phyloP scores from a whole-genome alignment of 2,113 vertebrate genomes.

The Rhinoderma darwinii region DNA sequence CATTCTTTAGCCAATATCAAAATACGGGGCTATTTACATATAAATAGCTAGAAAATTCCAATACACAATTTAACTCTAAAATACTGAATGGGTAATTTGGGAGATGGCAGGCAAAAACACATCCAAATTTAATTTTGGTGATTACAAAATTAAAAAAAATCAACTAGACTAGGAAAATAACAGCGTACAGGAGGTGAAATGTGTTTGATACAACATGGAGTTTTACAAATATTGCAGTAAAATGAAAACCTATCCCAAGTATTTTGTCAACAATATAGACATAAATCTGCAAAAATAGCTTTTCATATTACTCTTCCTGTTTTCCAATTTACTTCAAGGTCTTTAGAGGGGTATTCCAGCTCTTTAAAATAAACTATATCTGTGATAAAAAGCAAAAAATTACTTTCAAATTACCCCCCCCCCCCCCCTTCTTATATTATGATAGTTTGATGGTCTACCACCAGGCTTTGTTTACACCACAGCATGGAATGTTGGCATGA shows the following conservation, averaged over 20 bases:
- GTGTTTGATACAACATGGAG: neutral
- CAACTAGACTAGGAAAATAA: neutral
- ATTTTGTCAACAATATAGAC: neutral
- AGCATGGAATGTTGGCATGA: too few relatives aligned
- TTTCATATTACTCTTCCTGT: too few relatives aligned
- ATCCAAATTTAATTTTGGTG: constrained; percentile 66
- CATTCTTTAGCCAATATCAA: constrained; percentile 66
- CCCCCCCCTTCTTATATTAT: too few relatives aligned
- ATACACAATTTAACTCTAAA: constrained; percentile 65
- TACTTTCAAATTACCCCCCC: too few relatives aligned
- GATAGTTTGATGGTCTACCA: too few relatives aligned
- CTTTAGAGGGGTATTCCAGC: too few relatives aligned
- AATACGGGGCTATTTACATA: constrained; percentile 72
- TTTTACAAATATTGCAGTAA: neutral
- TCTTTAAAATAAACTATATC: too few relatives aligned
- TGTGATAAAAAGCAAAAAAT: too few relatives aligned
- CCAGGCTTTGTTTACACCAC: too few relatives aligned
- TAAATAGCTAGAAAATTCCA: constrained; percentile 72
- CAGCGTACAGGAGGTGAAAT: neutral
- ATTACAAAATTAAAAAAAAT: constrained; percentile 38
- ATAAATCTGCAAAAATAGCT: neutral
- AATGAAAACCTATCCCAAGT: neutral
- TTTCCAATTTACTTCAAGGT: too few relatives aligned
- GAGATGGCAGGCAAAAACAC: constrained; percentile 62
- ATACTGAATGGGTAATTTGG: constrained; percentile 64